A percentile compares a stretch with the other conserved stretches of the same genome.
Conservation (phyloP, 2,113 vertebrate species). For the Gobiocypris rarus region DNA sequence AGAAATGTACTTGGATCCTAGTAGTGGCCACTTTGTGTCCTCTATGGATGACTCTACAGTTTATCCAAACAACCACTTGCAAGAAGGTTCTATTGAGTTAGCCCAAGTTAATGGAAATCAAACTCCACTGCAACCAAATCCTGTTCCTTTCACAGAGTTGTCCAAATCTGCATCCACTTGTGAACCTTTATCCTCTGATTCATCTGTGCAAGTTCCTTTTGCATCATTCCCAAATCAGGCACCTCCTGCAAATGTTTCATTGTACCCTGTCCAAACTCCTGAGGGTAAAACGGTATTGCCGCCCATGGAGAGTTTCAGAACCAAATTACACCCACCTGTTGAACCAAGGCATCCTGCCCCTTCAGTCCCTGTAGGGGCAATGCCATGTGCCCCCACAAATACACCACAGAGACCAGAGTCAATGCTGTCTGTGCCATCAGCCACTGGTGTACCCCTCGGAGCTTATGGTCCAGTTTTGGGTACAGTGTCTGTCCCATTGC, state of each 20-base stretch:
- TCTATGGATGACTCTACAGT: conserved; percentile 62
- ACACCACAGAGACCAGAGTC: conserved; percentile 61
- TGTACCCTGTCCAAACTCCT: conserved; percentile 66
- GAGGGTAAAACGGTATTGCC: conserved; percentile 61
- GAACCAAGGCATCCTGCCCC: conserved; percentile 31
- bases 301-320: conserved; percentile 63
- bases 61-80: conserved; percentile 61
- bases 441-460: conserved; percentile 53
- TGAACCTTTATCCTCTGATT: conserved; percentile 62
- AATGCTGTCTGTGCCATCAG: conserved; percentile 54
- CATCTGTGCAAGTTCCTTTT: conserved; percentile 54
- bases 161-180: conserved; percentile 56
- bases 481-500: conserved; percentile 64
- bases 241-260: conserved; percentile 65
- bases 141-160: conserved; percentile 54
- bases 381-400: conserved; percentile 63
- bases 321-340: conserved; percentile 63
- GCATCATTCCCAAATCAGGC: conserved; percentile 60
- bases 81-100: conserved; percentile 39
- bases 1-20: conserved; percentile 64
- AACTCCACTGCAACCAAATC: conserved; percentile 57
- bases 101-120: conserved; percentile 56
- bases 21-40: conserved; percentile 63
- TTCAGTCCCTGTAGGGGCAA: conserved; percentile 59
- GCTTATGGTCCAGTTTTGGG: conserved; percentile 60